Evolutionary conservation across 2,113 vertebrate species (phyloP), one percentile per base, ranked within the genome.

Genomic region (Gymnogyps californianus): DNA sequence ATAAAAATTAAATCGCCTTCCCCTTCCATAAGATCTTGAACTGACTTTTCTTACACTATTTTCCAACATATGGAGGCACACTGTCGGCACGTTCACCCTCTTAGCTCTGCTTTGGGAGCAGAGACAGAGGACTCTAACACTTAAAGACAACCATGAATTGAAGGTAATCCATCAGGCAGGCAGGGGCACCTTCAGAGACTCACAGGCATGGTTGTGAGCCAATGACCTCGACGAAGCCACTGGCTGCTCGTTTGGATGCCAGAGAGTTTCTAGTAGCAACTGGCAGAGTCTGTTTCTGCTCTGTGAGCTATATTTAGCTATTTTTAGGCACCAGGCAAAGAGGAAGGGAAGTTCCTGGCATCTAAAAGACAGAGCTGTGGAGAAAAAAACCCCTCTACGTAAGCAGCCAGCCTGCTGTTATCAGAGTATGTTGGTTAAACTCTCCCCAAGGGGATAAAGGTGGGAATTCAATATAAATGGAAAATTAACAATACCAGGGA

Each of bases 201-300:
- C 62, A 10, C 14, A 55, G 74, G 52, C 47, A 22, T 3, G 38
- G 62, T 12, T 55, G 21, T 32, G 52, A 93, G 93, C 75, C 75
- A 82, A 28, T 49, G 54, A 64, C 64, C 75, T 85, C 2, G 0
- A 28, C n/a, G 75, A 36, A 77, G 49, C 69, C 31, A 21, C 72
- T 51, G 61, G 17, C 81, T 79, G 59, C 49, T 90, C 31, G 6
- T 54, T 42, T 32, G 25, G 51, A 69, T 78, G 72, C 72, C 95
- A 94, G 54, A 57, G 40, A 26, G 65, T 78, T 78, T 85, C 83
- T n/a, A 82, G 49, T 16, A 85, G 90, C 83, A 82, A 84, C 83
- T 64, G 25, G 75, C 87, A 94, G 31, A 57, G 31, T 3, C 64
- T 67, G 22, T 16, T 61, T 24, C 42, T 52, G 40, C 70, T 91